Conservation (phyloP, 2,113 vertebrate genomes). For the Oostethus manadensis region DNA sequence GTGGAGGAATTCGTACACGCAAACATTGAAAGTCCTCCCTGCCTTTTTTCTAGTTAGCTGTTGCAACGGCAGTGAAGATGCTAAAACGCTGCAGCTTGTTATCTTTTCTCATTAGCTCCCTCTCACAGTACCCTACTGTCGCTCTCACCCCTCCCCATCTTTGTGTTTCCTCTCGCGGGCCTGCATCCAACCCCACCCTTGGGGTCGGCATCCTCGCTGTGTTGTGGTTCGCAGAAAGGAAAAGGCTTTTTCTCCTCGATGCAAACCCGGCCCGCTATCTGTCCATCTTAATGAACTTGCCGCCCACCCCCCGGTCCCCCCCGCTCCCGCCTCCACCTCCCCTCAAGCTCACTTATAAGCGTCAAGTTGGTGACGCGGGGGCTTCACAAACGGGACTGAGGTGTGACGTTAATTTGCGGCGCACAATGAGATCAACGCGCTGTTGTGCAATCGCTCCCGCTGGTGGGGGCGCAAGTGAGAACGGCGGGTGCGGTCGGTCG, state of each 20-base stretch:
- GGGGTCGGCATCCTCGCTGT: slow-evolving; percentile 3
- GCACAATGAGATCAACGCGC: no score
- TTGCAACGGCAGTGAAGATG: no score
- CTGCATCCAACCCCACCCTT: slow-evolving; percentile 10
- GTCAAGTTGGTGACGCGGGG: no score
- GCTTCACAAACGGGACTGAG: no score
- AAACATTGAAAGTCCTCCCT: no score
- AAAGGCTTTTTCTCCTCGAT: slow-evolving; percentile 44
- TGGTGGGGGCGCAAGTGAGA: not conserved
- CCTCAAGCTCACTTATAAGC: not conserved
- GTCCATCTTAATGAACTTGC: slow-evolving; percentile 41
- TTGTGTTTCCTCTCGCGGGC: not conserved
- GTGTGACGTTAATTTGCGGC: not conserved
- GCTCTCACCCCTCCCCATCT: not conserved
- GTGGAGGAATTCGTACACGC: no score
- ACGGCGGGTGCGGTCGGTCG: not conserved
- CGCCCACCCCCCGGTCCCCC: slow-evolving; percentile 2
- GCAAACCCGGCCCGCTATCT: slow-evolving; percentile 28
- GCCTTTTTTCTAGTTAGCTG: no score
- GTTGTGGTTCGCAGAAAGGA: slow-evolving; percentile 27
- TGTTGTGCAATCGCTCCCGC: not conserved
- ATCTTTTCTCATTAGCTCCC: slow-evolving; percentile 37
- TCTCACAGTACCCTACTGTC: slow-evolving; percentile 2
- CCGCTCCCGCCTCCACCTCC: not conserved
- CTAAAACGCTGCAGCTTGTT: slow-evolving; percentile 12